Conservation (phyloP, 2,797 vertebrate genomes). For the Aldrovandia affinis region DNA sequence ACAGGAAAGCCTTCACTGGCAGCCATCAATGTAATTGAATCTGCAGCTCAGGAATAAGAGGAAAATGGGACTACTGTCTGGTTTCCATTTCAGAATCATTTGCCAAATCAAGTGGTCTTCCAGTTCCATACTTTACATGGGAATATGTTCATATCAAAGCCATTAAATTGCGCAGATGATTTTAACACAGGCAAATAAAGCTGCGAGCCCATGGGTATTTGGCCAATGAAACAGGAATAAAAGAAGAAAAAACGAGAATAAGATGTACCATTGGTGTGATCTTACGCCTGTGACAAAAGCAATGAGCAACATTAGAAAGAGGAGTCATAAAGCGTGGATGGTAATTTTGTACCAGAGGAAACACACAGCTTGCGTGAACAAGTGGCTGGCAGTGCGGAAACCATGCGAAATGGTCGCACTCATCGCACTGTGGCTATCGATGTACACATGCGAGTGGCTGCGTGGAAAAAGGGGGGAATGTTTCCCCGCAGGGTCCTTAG, state of each 20-base stretch:
- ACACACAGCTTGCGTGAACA: conserved; percentile 60
- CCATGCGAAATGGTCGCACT: conserved; percentile 60
- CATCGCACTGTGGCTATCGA: conserved; percentile 64
- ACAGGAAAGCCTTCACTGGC: conserved; percentile 36
- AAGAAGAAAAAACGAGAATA: conserved; percentile 55
- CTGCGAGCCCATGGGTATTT: conserved; percentile 41
- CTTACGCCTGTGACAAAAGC: conserved; percentile 53
- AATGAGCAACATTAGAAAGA: conserved; percentile 56
- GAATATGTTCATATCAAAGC: conserved; percentile 48
- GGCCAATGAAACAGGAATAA: conserved; percentile 47
- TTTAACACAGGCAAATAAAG: conserved; percentile 58
- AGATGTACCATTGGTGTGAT: conserved; percentile 61
- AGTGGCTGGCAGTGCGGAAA: conserved; percentile 63
- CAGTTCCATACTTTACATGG: conserved; percentile 50
- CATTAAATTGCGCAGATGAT: conserved; percentile 48
- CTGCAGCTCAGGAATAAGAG: conserved; percentile 46
- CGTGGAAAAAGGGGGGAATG: conserved; percentile 45
- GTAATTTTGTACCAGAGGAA: conserved; percentile 56
- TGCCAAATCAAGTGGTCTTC: conserved; percentile 47
- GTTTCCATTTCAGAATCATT: conserved; percentile 53
- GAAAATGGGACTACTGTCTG: conserved; percentile 43
- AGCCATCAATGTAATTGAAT: conserved; percentile 53
- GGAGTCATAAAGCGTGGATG: conserved; percentile 61
- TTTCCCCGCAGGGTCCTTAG: conserved; percentile 64
- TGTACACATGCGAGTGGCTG: conserved; percentile 47